A percentile compares a stretch with the other conserved stretches of the same genome.
Evolutionary conservation across 2,113 vertebrate species (phyloP).

Genomic region (Kobus ellipsiprymnus): DNA sequence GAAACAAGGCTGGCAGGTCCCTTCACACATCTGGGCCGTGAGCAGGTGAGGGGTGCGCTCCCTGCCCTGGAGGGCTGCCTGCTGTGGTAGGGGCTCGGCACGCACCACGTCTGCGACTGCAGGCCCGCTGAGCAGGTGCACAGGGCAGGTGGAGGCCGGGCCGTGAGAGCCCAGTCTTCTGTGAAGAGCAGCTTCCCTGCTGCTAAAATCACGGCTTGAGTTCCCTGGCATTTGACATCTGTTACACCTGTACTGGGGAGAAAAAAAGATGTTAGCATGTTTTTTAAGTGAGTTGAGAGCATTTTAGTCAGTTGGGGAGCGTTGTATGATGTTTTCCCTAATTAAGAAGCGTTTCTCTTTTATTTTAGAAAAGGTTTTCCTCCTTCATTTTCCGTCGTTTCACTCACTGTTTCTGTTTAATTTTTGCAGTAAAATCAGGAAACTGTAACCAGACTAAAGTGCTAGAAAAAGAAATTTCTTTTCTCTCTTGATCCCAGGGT

Average conservation of each 20-base stretch:
- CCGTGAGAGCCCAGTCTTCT: neutral
- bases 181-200: neutral
- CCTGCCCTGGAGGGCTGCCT: neutral
- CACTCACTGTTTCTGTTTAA: neutral
- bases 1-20: neutral
- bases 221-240: neutral
- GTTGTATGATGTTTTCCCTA: neutral
- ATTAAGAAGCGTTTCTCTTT: neutral
- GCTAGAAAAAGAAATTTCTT: neutral
- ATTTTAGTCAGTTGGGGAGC: neutral
- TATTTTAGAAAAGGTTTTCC: neutral
- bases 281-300: neutral
- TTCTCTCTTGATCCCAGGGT: neutral
- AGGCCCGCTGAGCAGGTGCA: neutral
- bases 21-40: neutral
- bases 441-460: neutral
- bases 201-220: neutral
- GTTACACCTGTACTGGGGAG: neutral
- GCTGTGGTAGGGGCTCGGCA: accelerated
- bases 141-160: neutral
- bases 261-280: neutral
- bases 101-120: accelerated
- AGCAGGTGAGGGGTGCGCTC: neutral
- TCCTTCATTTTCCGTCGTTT: neutral
- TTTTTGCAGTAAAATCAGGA: neutral